Percentiles rank a stretch among this genome's conserved stretches.
These are phyloP conservation scores for Kryptopterus vitreolus DNA, from an alignment of 2,797 vertebrate species.

Conservation along the genomic window DNA sequence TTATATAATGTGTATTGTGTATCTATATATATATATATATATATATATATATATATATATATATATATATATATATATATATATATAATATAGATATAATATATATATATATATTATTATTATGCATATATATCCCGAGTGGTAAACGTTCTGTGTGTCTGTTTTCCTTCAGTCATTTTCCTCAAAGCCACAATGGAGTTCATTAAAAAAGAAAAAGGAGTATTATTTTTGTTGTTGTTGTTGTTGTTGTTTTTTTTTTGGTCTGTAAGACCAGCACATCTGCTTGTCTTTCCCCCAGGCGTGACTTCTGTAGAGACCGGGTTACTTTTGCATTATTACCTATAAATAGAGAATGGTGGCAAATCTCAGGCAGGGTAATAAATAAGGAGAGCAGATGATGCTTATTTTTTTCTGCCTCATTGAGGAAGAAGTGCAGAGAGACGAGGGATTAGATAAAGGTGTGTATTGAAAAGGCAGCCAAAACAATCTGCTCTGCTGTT, in stretches of 20 bases:
- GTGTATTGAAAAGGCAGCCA: slow-evolving; percentile 1
- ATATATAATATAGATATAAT: no score
- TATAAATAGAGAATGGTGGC: slow-evolving; percentile 13
- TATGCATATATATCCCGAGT: no score
- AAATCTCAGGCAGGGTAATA: not conserved
- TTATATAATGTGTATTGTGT: no score
- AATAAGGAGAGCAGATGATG: slow-evolving; percentile 17
- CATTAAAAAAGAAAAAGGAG: not conserved
- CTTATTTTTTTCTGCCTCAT: slow-evolving; percentile 24
- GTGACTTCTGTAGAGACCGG: not conserved
- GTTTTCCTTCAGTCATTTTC: not conserved
- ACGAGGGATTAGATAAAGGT: not conserved
- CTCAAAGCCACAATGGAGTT: slow-evolving; percentile 12
- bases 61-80: no score
- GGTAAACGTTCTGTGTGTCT: no score
- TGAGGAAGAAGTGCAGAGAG: not conserved
- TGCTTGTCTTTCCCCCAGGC: slow-evolving; percentile 20
- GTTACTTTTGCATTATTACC: slow-evolving; percentile 7
- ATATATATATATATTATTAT: no score
- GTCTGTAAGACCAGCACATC: slow-evolving; percentile 21
- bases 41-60: no score
- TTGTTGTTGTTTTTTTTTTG: not conserved
- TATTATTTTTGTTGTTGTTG: not conserved
- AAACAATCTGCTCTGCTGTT: not conserved
- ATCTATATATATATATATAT: no score